Base-by-base conservation (phyloP, 2,113 vertebrate genomes). In the Varanus salvator region DNA sequence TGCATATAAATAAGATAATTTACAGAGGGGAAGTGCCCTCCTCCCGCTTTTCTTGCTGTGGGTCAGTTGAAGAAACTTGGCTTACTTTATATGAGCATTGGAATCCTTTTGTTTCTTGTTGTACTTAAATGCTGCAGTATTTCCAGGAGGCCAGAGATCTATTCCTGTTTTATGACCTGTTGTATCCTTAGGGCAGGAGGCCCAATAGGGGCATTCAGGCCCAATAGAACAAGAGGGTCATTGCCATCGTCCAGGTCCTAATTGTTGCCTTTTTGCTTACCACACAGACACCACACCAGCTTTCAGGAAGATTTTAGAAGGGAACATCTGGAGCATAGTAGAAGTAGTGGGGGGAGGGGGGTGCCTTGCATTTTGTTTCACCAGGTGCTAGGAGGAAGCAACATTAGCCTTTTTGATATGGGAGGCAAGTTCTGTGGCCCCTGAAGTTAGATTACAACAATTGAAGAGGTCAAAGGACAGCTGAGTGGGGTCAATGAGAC, bases 361-460 rank as follows among this genome's bases (percentile, higher is more conserved):
- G 84, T 87, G 89, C 87, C 95, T 90, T 95, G 91, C 92, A 91
- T 97, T 97, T 96, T 96, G 92, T 97, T 96, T 96, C 34, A 7
- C 97, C 97, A 97, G 97, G 97, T 97, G 97, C 96, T 93, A 93
- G 95, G 94, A 97, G 96, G 97, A 97, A 96, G 96, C 95, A 94
- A 93, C 95, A 94, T 95, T 96, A 93, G 92, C 94, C 95, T 75
- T 96, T 96, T 96, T 95, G 95, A 92, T 95, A 95, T 93, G 95
- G 92, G 90, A 95, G 96, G 96, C 95, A 94, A 96, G 95, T 96
- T 96, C 96, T 94, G 95, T 91, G 92, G 96, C 91, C 96, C 90
- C 96, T 93, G 95, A 97, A 97, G 95, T 97, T 97, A 97, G 96
- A 95, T 96, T 95, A 93, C 94, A 97, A 97, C 97, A 98, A 98